These are phyloP conservation scores for Periophthalmus magnuspinnatus DNA, from an alignment of 2,797 vertebrate species.

Conservation along the genomic window DNA sequence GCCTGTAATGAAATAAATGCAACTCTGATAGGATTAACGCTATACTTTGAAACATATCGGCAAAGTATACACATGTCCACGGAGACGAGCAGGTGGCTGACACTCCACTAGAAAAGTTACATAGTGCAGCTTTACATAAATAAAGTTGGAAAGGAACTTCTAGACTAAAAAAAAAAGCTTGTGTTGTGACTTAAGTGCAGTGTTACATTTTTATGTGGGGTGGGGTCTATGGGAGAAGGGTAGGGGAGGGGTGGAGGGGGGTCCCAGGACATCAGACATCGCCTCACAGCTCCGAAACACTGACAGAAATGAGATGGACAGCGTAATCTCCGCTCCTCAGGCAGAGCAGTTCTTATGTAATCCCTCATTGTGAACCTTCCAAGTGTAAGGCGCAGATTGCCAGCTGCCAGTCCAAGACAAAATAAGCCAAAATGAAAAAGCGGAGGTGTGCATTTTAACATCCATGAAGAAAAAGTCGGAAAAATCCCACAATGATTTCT, in stretches of 20 bases:
- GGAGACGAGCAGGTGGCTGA: background rate
- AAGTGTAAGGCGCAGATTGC: constrained; percentile 66
- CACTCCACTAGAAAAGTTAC: background rate
- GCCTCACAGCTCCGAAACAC: constrained; percentile 65
- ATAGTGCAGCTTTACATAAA: background rate
- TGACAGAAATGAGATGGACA: constrained; percentile 64
- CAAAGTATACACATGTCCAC: background rate
- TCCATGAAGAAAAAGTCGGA: constrained; percentile 39
- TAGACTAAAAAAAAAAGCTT: background rate
- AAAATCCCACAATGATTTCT: constrained; percentile 50
- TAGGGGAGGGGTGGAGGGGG: constrained; percentile 19
- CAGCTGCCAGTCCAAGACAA: constrained; percentile 66
- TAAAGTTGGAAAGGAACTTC: background rate
- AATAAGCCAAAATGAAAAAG: constrained; percentile 60
- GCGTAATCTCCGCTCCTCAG: constrained; percentile 55
- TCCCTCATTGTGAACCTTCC: constrained; percentile 67
- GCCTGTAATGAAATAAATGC: background rate
- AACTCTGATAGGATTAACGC: background rate
- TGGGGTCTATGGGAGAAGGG: background rate
- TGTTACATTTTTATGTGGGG: background rate
- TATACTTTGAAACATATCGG: background rate
- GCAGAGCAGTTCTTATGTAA: constrained; percentile 49
- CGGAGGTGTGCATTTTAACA: constrained; percentile 60
- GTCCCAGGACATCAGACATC: constrained; percentile 58
- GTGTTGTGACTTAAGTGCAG: background rate